phyloP scores from a whole-genome alignment of 1,140 invertebrate genomes.

The Vollenhovia emeryi region DNA sequence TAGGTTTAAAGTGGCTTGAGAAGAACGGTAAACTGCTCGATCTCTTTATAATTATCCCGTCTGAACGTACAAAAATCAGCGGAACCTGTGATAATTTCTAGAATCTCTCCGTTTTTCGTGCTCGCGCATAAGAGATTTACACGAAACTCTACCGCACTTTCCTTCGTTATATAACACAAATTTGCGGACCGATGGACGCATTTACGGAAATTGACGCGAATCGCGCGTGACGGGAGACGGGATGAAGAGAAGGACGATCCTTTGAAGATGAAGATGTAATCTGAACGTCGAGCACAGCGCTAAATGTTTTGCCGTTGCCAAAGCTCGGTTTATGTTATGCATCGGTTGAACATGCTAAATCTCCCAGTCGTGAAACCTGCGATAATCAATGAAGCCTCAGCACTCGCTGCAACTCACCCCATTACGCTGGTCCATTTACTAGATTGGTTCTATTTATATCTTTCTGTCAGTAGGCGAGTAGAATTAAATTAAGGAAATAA shows the following conservation, averaged over 20 bases:
- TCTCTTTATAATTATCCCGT: not conserved
- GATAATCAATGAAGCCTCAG: not conserved
- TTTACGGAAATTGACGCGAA: not conserved
- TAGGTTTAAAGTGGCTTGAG: not conserved
- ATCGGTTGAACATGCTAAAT: not conserved
- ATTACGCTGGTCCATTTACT: not conserved
- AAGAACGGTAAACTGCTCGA: not conserved
- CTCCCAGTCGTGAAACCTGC: not conserved
- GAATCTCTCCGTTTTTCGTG: not conserved
- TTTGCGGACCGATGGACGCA: not conserved
- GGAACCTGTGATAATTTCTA: not conserved
- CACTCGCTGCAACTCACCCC: too few species aligned
- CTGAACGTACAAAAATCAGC: not conserved
- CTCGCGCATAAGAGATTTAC: not conserved
- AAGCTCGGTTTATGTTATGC: not conserved
- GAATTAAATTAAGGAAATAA: not conserved
- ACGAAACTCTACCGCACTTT: not conserved
- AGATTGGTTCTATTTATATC: not conserved
- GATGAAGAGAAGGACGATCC: not conserved
- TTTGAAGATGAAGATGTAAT: not conserved
- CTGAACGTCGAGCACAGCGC: not conserved
- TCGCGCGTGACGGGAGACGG: not conserved
- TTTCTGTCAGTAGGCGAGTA: not conserved
- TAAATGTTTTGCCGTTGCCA: not conserved
- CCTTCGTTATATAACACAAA: constrained; percentile 27